Evolutionary conservation across 1,140 invertebrate species (phyloP).

Genomic region (Pemphigus obesinymphae): DNA sequence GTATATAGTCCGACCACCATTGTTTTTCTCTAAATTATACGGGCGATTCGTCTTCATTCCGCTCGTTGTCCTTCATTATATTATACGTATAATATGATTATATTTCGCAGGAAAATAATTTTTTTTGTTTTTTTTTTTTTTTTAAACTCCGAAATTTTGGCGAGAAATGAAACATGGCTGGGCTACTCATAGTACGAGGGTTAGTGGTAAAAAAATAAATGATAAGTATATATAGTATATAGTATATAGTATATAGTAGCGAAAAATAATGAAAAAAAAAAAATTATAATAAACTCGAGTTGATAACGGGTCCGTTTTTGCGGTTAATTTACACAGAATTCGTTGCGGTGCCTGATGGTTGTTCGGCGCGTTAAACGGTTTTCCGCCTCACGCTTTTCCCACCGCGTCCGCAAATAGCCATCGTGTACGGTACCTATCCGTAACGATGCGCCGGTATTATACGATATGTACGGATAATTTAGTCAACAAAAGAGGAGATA

Average conservation of each 20-base stretch:
- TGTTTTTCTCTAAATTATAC: too few relatives aligned
- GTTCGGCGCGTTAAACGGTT: constrained; percentile 5
- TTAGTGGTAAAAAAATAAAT: not conserved
- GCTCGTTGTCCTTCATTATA: too few relatives aligned
- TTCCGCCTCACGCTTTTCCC: not conserved
- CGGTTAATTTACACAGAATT: constrained; percentile 28
- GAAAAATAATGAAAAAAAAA: not conserved
- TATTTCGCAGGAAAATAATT: too few relatives aligned
- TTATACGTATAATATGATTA: too few relatives aligned
- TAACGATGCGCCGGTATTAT: not conserved
- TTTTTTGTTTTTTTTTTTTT: not conserved
- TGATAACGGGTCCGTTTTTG: constrained; percentile 24
- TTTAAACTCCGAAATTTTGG: not conserved
- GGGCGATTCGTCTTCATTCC: not conserved
- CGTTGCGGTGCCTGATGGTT: not conserved
- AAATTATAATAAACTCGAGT: not conserved
- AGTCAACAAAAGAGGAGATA: not conserved
- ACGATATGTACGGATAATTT: constrained; percentile 31
- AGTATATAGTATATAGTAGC: too few relatives aligned
- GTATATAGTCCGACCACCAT: too few relatives aligned
- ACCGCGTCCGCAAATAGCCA: not conserved
- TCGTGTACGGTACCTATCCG: not conserved
- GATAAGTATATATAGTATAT: not conserved
- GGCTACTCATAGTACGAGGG: not conserved
- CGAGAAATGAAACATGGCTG: not conserved